Evolutionary conservation across 64 coral and sea anemone genomes (phyloP).

Genomic region (Montipora sp.): DNA sequence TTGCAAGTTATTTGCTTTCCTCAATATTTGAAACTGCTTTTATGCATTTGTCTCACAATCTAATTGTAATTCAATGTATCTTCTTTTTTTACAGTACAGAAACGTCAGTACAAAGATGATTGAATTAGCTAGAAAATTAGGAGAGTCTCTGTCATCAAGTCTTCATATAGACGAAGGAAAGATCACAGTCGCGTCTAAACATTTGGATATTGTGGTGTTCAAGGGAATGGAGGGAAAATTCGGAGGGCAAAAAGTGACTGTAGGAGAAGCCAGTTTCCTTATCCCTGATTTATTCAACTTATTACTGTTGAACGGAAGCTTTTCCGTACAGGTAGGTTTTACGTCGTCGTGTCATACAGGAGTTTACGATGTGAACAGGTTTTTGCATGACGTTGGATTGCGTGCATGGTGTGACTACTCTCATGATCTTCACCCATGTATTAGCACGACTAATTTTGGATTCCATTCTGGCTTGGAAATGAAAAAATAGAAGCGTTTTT

Average conservation of each 20-base stretch:
- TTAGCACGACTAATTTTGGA: too few relatives aligned
- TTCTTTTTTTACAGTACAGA: not conserved
- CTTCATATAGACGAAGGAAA: not conserved
- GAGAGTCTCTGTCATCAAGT: not conserved
- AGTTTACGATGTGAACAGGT: too few relatives aligned
- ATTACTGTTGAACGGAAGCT: not conserved
- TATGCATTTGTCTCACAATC: not conserved
- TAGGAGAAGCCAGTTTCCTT: slow-evolving; percentile 5
- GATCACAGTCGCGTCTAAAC: slow-evolving; percentile 13
- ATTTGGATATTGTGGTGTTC: slow-evolving; percentile 45
- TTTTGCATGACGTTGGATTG: too few relatives aligned
- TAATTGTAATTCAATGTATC: not conserved
- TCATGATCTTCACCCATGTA: too few relatives aligned
- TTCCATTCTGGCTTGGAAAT: too few relatives aligned
- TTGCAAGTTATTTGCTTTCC: too few relatives aligned
- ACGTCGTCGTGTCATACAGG: not conserved
- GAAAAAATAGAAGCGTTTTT: too few relatives aligned
- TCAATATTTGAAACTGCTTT: too few relatives aligned
- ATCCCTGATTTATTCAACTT: slow-evolving; percentile 27
- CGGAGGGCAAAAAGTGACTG: slow-evolving; percentile 5
- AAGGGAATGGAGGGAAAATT: slow-evolving; percentile 15
- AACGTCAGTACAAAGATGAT: not conserved
- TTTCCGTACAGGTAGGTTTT: not conserved
- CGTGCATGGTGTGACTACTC: too few relatives aligned
- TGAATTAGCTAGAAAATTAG: not conserved